These are phyloP conservation scores for Helostoma temminkii DNA, from an alignment of 2,797 vertebrate genomes.

Conservation along the genomic window DNA sequence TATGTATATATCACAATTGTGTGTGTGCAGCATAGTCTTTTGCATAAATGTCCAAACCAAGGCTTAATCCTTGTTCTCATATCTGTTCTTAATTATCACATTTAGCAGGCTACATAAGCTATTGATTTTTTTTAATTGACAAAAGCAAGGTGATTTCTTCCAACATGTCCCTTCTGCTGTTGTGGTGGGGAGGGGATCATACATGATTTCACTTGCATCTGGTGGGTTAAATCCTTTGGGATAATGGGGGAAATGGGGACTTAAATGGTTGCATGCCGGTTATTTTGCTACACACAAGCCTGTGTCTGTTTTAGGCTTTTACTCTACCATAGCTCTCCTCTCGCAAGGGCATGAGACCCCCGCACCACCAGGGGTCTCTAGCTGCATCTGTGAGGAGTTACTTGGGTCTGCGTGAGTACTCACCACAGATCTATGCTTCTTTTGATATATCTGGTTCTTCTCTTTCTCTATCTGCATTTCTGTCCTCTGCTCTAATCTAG, in stretches of 20 bases:
- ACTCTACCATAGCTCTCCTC: constrained; percentile 94
- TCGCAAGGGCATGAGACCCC: constrained; percentile 97
- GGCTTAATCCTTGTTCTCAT: not conserved
- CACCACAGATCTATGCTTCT: constrained; percentile 87
- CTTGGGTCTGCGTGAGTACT: constrained; percentile 98
- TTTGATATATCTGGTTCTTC: constrained; percentile 50
- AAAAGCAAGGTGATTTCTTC: constrained; percentile 10
- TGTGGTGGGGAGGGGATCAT: not conserved
- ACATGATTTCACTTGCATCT: constrained; percentile 16
- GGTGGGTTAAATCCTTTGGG: constrained; percentile 38
- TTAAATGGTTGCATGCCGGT: constrained; percentile 86
- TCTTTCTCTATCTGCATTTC: constrained; percentile 38
- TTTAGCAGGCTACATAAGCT: not conserved
- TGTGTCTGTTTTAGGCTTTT: constrained; percentile 99
- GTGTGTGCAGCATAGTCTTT: not conserved
- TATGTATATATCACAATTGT: no score
- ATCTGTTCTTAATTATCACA: not conserved
- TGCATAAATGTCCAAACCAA: no score
- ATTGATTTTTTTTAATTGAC: not conserved
- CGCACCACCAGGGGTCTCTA: constrained; percentile 96
- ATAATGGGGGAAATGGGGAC: constrained; percentile 35
- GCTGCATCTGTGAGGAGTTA: constrained; percentile 98
- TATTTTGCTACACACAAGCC: constrained; percentile 98
- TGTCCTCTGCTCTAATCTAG: constrained; percentile 45
- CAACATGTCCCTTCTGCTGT: constrained; percentile 29